Evolutionary conservation across 92 coral and sea anemone genomes (phyloP), one percentile per base, ranked within the genome.

Genomic region (Nematostella vectensis): DNA sequence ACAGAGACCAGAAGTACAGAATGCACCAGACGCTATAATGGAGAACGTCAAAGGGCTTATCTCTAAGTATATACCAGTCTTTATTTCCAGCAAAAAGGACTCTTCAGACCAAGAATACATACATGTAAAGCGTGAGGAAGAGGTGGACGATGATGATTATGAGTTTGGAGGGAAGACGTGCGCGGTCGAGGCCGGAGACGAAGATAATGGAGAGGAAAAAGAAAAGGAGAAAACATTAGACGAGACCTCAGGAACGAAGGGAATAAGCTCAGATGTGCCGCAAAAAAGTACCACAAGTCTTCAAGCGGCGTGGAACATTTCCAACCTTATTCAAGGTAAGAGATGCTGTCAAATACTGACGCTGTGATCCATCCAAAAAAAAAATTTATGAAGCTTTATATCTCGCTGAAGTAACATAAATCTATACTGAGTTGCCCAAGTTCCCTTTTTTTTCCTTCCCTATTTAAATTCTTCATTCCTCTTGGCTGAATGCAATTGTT

Each of bases 241-340:
- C 19, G 17, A 54, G 0, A 45, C 9, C 21, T 4, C 12, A 17
- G 21, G 4, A 17, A 22, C 4, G 51, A 45, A 45, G 11, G 23
- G 21, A 45, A 4, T 4, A 19, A 45, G n/a, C n/a, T n/a, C n/a
- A n/a, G 68, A 71, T 29, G 70, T 68, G 25, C 68, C 54, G 16
- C 62, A 81, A 45, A 67, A 80, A 37, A 79, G 61, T 13, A 81
- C 99, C 0, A 80, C 99, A 11, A 83, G 80, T 23, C 44, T 93
- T 33, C 99, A 93, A 63, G 96, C 99, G 25, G 84, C 96, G 0
- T 93, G 99, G 99, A 93, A 93, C 45, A 80, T 93, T 36, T 61
- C 89, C 10, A 93, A 93, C 54, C 63, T 93, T 17, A 93, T 93
- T 58, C 96, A 82, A 82, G 99, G 99, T 93, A 66, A 27, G n/a